Base-by-base conservation (phyloP, 2,113 vertebrate species). In the Ardeotis arabs region DNA sequence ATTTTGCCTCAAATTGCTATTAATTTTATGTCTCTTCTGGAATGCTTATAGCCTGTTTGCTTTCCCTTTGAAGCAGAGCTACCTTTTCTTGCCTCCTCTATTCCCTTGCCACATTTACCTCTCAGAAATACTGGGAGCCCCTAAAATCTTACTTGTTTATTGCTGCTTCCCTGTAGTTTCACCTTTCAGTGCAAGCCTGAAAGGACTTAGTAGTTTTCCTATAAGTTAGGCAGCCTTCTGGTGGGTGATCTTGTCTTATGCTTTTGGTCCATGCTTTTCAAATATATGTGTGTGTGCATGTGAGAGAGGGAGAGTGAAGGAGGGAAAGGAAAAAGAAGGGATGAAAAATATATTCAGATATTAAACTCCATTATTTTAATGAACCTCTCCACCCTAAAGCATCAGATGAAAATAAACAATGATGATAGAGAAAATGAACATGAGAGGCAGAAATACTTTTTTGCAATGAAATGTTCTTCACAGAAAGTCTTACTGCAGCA, bases 231-330 rank as follows among this genome's bases (percentile, higher is more conserved):
- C 35, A 93, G 49, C 9, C 18, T 68, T 72, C n/a, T 18, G 25
- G 28, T n/a, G 33, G 45, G 11, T 63, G 68, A 50, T 47, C 39
- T 47, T 63, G 52, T 41, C 68, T 50, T 59, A 73, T 70, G 66
- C 56, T 60, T 66, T 67, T 87, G 56, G 25, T n/a, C 47, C 31
- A 12, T 25, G 27, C 21, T 91, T 59, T 80, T 44, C 23, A 55
- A 75, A 76, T 18, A n/a, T 0, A 1, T 21, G 10, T 4, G 5
- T 19, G 12, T 14, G 9, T 3, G 10, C 5, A 35, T 4, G 33
- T 8, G 19, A 2, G 19, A 27, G 25, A 25, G 4, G 9, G 6
- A 10, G 20, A 63, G 23, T 62, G 21, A 19, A 27, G 7, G 27
- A 70, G 2, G 2, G 12, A 29, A 16, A 47, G 7, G 18, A 11